Conservation (phyloP, 2,113 vertebrate species). For the Dipodomys merriami region DNA sequence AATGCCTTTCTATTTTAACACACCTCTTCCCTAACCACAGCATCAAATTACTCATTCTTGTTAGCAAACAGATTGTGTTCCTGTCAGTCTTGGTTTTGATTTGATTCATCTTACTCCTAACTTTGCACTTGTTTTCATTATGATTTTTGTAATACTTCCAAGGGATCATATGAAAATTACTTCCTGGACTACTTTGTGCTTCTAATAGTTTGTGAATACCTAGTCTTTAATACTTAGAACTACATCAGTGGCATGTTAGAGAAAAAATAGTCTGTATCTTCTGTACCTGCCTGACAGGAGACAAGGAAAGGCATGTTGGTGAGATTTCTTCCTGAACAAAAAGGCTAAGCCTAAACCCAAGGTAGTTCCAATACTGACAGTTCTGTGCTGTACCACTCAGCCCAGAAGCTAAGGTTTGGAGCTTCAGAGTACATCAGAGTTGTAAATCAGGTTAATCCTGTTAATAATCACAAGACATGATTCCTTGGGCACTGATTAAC, state of each 20-base stretch:
- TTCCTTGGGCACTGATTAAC: not conserved
- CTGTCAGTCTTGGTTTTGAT: not conserved
- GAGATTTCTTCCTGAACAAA: not conserved
- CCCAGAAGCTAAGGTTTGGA: not conserved
- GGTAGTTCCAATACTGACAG: not conserved
- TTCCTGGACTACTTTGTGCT: not conserved
- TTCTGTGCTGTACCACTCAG: not conserved
- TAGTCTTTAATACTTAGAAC: not conserved
- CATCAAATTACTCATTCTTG: too few species aligned
- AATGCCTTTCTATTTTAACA: not conserved
- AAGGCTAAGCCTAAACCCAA: not conserved
- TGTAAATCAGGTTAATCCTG: not conserved
- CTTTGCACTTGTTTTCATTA: conserved; percentile 4
- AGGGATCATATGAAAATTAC: not conserved
- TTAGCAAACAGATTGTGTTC: not conserved
- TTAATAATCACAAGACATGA: not conserved
- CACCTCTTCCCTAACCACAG: too few species aligned
- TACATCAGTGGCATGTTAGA: not conserved
- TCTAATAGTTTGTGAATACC: not conserved
- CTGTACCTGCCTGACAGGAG: not conserved
- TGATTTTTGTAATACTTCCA: conserved; percentile 21
- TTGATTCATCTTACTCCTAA: not conserved
- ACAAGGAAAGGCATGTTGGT: not conserved
- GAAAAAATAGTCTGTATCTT: not conserved
- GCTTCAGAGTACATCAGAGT: not conserved